Percentiles rank a stretch among this genome's conserved stretches.
Conservation (phyloP, 2,888 invertebrate species). For the Spisula solida region DNA sequence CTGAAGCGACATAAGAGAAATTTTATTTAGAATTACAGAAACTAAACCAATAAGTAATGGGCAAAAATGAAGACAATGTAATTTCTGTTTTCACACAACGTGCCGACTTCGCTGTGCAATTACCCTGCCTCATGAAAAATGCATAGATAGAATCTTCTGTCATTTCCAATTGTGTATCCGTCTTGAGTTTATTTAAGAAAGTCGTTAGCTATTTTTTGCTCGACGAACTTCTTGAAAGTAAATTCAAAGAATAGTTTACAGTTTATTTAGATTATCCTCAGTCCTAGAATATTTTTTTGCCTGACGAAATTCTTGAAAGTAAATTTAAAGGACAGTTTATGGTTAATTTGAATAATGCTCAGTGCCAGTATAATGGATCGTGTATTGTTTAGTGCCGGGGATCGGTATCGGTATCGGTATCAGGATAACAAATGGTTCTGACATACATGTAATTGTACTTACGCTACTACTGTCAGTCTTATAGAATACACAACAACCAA, state of each 20-base stretch:
- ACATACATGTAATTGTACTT: neutral
- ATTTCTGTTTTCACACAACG: conserved; percentile 40
- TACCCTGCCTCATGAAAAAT: conserved; percentile 28
- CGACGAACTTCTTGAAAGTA: conserved; percentile 9
- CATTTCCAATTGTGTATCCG: conserved; percentile 15
- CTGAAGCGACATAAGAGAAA: conserved; percentile 1
- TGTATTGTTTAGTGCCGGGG: neutral
- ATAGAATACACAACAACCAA: neutral
- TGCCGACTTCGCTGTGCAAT: conserved; percentile 40
- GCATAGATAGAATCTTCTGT: conserved; percentile 29
- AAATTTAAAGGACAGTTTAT: neutral
- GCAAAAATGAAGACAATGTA: conserved; percentile 34
- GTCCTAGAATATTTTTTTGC: neutral
- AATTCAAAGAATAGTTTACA: neutral
- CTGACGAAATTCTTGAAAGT: conserved; percentile 6
- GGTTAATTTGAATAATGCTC: neutral
- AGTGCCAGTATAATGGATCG: neutral
- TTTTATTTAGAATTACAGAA: conserved; percentile 31
- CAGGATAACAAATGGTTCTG: neutral
- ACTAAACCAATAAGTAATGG: conserved; percentile 31
- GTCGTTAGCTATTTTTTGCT: conserved; percentile 13
- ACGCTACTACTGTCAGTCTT: neutral
- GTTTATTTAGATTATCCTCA: neutral
- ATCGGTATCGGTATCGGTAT: too few species aligned
- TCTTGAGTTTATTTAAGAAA: conserved; percentile 12